Evolutionary conservation across 2,888 invertebrate species (phyloP).

Genomic region (Stramonita haemastoma): DNA sequence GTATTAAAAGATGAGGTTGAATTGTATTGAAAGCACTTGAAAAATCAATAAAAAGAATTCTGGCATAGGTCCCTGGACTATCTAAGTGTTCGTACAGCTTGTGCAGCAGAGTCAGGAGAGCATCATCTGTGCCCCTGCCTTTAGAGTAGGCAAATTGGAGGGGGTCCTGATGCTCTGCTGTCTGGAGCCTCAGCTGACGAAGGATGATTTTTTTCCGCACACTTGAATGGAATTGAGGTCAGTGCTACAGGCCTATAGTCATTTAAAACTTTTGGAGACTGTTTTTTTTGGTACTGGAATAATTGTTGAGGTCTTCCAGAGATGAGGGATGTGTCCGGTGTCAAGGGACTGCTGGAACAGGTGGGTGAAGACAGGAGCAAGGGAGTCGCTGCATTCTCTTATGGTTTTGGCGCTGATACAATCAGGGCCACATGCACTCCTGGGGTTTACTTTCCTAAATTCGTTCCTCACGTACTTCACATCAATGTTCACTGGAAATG

Average conservation of each 20-base stretch:
- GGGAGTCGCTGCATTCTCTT: neutral
- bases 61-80: neutral
- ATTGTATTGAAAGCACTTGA: constrained; percentile 26
- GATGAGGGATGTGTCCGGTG: neutral
- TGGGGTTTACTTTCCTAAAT: neutral
- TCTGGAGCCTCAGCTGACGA: neutral
- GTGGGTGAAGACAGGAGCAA: neutral
- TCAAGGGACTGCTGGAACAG: neutral
- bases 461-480: neutral
- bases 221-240: neutral
- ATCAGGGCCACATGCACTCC: neutral
- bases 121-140: neutral
- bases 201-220: neutral
- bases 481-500: neutral
- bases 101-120: neutral
- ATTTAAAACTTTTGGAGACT: no score
- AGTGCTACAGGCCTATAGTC: constrained; percentile 23
- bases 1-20: neutral
- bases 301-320: neutral
- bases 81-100: neutral
- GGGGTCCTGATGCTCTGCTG: constrained; percentile 4
- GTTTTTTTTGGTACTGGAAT: neutral
- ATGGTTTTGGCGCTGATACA: neutral
- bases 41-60: neutral
- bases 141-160: constrained; percentile 2